A percentile compares a stretch with the other conserved stretches of the same genome.
Conservation (phyloP, 2,113 vertebrate species). For the Camelus dromedarius region DNA sequence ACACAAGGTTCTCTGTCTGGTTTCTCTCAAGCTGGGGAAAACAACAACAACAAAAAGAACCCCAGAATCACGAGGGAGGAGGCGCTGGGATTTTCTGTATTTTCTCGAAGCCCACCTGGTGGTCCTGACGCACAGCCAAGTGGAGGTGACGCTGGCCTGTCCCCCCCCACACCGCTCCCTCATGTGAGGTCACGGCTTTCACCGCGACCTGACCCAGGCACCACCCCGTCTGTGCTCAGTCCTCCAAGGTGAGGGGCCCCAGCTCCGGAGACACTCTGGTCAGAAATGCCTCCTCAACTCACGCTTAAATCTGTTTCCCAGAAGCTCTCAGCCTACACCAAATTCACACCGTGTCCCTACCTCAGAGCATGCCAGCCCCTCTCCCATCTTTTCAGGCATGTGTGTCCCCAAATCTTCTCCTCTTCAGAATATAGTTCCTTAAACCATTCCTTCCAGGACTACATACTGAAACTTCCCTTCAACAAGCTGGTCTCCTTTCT, state of each 20-base stretch:
- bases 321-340: not conserved
- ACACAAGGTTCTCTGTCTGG: not conserved
- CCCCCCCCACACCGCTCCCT: too few species aligned
- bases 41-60: not conserved
- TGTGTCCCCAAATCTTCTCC: not conserved
- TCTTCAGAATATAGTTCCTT: not conserved
- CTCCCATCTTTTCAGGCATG: not conserved
- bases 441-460: not conserved
- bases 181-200: accelerated
- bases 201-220: not conserved
- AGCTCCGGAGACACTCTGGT: not conserved
- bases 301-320: not conserved
- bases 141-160: not conserved
- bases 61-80: not conserved
- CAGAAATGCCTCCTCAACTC: not conserved
- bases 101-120: not conserved
- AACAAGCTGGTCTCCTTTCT: not conserved
- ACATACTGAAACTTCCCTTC: not conserved
- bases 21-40: not conserved
- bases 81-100: not conserved
- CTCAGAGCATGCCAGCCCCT: not conserved
- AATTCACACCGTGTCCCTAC: accelerated
- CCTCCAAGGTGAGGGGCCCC: not conserved
- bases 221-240: not conserved
- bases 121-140: too few species aligned